Percentiles rank a stretch among this genome's conserved stretches.
phyloP scores from a whole-genome alignment of 2,888 invertebrate genomes.

The Tyria jacobaeae region DNA sequence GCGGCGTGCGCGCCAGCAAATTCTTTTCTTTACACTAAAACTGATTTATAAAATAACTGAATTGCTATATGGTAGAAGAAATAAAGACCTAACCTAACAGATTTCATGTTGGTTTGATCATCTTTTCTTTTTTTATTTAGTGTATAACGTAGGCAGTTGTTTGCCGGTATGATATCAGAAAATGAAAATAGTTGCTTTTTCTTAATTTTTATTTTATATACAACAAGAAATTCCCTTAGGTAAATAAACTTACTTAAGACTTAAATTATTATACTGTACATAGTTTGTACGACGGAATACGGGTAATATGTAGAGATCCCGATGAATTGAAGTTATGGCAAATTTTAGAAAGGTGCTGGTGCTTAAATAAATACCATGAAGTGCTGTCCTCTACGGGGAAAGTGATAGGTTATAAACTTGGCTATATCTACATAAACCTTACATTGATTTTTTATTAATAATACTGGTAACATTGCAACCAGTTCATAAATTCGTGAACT shows the following conservation, averaged over 20 bases:
- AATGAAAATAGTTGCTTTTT: slow-evolving; percentile 51
- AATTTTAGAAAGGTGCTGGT: slow-evolving; percentile 52
- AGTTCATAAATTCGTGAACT: neutral
- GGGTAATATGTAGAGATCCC: slow-evolving; percentile 73
- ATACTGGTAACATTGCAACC: slow-evolving; percentile 20
- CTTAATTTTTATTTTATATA: slow-evolving; percentile 76
- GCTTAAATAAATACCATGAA: slow-evolving; percentile 55
- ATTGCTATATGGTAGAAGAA: neutral
- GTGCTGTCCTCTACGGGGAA: slow-evolving; percentile 36
- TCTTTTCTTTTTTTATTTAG: neutral
- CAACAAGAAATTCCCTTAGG: slow-evolving; percentile 81
- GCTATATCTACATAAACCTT: slow-evolving; percentile 36
- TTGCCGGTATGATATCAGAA: neutral
- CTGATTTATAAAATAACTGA: neutral
- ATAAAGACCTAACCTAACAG: too few relatives aligned
- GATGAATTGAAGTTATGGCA: slow-evolving; percentile 57
- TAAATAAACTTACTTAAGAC: slow-evolving; percentile 76
- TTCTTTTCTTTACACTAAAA: too few relatives aligned
- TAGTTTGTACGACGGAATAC: slow-evolving; percentile 68
- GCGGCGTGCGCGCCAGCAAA: too few relatives aligned
- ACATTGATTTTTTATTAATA: slow-evolving; percentile 24
- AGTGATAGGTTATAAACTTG: slow-evolving; percentile 32
- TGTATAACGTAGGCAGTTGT: neutral
- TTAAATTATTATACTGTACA: slow-evolving; percentile 75
- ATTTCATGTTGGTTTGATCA: too few relatives aligned